These are phyloP conservation scores for Muscicapa adusta DNA, from an alignment of 2,113 vertebrate genomes.

Conservation along the genomic window DNA sequence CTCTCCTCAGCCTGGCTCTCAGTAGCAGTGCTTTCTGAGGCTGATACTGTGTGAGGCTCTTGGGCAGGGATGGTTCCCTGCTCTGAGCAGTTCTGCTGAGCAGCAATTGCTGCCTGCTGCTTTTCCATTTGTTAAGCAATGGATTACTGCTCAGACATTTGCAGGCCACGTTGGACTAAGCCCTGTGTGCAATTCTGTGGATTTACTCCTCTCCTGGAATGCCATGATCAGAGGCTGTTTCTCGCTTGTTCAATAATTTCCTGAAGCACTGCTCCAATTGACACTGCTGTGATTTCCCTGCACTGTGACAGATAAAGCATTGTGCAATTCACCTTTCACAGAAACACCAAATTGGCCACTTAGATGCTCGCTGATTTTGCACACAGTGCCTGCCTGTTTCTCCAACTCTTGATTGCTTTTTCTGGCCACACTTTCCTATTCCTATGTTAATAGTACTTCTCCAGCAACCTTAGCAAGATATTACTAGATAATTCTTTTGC, in stretches of 20 bases:
- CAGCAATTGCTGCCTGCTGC: conserved; percentile 1
- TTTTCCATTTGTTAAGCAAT: conserved; percentile 36
- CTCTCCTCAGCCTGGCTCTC: neutral
- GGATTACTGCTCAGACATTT: conserved; percentile 22
- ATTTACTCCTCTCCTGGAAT: conserved; percentile 13
- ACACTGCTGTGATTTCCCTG: neutral
- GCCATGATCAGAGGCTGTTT: neutral
- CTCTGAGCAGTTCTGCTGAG: neutral
- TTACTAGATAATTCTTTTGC: neutral
- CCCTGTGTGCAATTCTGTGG: neutral
- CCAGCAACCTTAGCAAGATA: neutral
- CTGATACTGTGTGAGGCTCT: neutral
- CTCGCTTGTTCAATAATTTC: neutral
- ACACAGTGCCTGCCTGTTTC: neutral
- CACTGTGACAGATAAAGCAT: neutral
- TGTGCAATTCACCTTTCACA: neutral
- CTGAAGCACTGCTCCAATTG: neutral
- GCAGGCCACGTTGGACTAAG: neutral
- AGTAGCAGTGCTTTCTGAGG: neutral
- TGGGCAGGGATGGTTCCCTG: neutral
- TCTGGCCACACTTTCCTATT: neutral
- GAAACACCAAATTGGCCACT: neutral
- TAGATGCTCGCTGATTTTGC: neutral
- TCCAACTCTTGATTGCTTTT: neutral
- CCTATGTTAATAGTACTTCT: conserved; percentile 4